Percentiles rank a stretch among this genome's conserved stretches.
Conservation (phyloP, 2,888 invertebrate genomes). For the Gnatocerus cornutus region DNA sequence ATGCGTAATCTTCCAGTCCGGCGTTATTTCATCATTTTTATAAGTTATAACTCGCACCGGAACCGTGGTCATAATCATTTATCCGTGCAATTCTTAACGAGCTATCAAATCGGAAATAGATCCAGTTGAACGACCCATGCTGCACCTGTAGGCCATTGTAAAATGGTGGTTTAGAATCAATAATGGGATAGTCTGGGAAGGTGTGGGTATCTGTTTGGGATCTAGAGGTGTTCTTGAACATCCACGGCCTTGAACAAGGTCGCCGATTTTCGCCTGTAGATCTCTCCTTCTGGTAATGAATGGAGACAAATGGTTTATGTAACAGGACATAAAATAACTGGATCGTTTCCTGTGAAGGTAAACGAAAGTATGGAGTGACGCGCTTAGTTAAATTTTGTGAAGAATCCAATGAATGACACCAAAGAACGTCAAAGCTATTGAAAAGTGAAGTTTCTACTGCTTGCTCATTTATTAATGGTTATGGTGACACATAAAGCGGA, state of each 20-base stretch:
- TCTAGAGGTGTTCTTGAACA: slow-evolving; percentile 2
- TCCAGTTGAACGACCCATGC: slow-evolving; percentile 45
- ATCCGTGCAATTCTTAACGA: slow-evolving; percentile 37
- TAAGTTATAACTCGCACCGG: not conserved
- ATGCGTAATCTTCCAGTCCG: slow-evolving; percentile 1
- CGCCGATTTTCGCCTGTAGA: not conserved
- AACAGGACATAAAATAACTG: not conserved
- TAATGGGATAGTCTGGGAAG: slow-evolving; percentile 35
- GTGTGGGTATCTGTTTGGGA: slow-evolving; percentile 25
- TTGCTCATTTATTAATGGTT: too few species aligned
- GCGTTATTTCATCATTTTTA: not conserved
- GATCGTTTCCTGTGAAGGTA: slow-evolving; percentile 6
- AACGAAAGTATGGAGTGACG: not conserved
- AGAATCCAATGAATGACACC: not conserved
- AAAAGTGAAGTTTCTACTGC: too few species aligned
- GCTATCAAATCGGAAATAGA: slow-evolving; percentile 45
- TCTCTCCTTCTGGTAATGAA: not conserved
- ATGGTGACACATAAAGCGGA: too few species aligned
- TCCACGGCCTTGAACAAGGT: slow-evolving; percentile 6
- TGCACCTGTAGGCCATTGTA: slow-evolving; percentile 40
- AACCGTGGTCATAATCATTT: slow-evolving; percentile 30
- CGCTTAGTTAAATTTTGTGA: not conserved
- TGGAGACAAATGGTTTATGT: slow-evolving; percentile 6
- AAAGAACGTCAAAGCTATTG: too few species aligned
- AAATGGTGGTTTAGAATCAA: slow-evolving; percentile 37